Evolutionary conservation across 2,797 vertebrate species (phyloP), one percentile per base, ranked within the genome.

Genomic region (Acridotheres tristis): DNA sequence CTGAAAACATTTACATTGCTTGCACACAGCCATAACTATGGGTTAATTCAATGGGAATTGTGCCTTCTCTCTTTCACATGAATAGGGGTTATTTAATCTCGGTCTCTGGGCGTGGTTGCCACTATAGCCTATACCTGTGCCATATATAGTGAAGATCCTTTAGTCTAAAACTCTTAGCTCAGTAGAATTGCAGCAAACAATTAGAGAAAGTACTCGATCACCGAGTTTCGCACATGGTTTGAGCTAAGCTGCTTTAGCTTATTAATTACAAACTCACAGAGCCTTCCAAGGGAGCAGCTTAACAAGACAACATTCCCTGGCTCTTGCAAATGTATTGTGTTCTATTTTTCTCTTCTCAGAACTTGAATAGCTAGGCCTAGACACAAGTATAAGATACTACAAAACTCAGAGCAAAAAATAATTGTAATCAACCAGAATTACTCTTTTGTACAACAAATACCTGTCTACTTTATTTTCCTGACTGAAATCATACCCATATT

Each of bases 201-300:
- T 76, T 76, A 76, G 75, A 78, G 51, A 82, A 89, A 86, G 72
- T 47, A 81, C 82, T 68, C 61, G 32, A 80, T 80, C 83, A 74
- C 65, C 0, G 1, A 77, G 84, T 89, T 92, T 61, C 3, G 0
- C 63, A 43, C 66, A 40, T 71, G 74, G 67, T 69, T 82, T 66
- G 54, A 83, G 53, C 75, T 95, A 93, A 96, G 54, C 85, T 91
- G 85, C 82, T 94, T 96, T 80, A 77, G 72, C 58, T 94, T 94
- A 91, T 90, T 93, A 94, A 93, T 94, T 90, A 88, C 69, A 94
- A 90, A 69, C 73, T 51, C 84, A 4, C 6, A 27, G 34, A 88
- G 62, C 38, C 74, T 92, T 88, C 65, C 85, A 91, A 93, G 55
- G 65, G 47, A 89, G 74, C 58, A 83, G 54, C 76, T 92, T 88